Conservation (phyloP, 1,140 invertebrate genomes). For the Drosophila simulans region DNA sequence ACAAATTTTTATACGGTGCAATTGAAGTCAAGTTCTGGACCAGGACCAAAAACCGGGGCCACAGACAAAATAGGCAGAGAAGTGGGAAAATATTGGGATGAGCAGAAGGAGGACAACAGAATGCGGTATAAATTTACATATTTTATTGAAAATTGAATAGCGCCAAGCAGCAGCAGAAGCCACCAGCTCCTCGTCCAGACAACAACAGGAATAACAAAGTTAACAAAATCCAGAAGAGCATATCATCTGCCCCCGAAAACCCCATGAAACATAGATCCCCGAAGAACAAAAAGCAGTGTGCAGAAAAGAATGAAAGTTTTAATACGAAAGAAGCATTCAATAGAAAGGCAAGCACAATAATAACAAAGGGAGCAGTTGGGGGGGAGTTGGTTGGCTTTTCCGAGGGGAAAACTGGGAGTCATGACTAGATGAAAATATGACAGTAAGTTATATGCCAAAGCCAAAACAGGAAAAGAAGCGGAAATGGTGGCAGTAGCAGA, state of each 20-base stretch:
- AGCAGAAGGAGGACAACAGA: slow-evolving; percentile 56
- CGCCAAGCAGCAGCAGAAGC: slow-evolving; percentile 38
- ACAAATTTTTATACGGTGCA: slow-evolving; percentile 8
- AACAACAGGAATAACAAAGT: slow-evolving; percentile 75
- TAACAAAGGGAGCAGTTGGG: slow-evolving; percentile 60
- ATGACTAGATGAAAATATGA: slow-evolving; percentile 74
- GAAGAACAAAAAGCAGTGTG: slow-evolving; percentile 46
- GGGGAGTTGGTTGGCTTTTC: slow-evolving; percentile 6
- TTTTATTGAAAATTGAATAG: slow-evolving; percentile 82
- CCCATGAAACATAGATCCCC: slow-evolving; percentile 34
- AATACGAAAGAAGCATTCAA: slow-evolving; percentile 75
- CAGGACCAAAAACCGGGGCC: slow-evolving; percentile 20
- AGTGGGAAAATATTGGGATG: slow-evolving; percentile 19
- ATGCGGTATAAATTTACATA: slow-evolving; percentile 81
- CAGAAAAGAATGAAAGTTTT: slow-evolving; percentile 60
- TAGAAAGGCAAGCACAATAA: slow-evolving; percentile 69
- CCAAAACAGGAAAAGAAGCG: slow-evolving; percentile 46
- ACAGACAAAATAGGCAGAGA: slow-evolving; percentile 18
- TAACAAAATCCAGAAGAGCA: slow-evolving; percentile 76
- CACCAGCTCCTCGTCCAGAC: slow-evolving; percentile 25
- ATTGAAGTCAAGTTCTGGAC: slow-evolving; percentile 3
- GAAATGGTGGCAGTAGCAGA: slow-evolving; percentile 57
- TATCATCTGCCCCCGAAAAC: slow-evolving; percentile 9
- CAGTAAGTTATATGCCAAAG: slow-evolving; percentile 78
- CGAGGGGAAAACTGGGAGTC: slow-evolving; percentile 1